Evolutionary conservation across 2,888 invertebrate species (phyloP), one percentile per base, ranked within the genome.

Genomic region (Apamea monoglypha): DNA sequence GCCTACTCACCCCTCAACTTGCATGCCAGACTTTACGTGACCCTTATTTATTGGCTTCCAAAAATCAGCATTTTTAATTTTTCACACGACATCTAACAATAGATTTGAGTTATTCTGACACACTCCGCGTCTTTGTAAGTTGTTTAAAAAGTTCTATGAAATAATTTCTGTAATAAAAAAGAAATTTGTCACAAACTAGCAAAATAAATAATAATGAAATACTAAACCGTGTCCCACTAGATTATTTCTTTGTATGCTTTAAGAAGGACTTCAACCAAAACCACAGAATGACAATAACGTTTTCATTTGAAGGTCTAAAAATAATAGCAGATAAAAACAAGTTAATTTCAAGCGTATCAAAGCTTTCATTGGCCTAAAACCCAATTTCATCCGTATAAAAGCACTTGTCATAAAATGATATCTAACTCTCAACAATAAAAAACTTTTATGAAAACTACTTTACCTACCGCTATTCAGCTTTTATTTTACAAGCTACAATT

Each of bases 31-130:
- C 89, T 89, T 87, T 89, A 86, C 86, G 75, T 90, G 90, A 92
- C 92, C 94, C 93, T 89, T 87, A 90, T 92, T 92, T 92, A 89
- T 93, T 91, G 89, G 80, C 87, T 90, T 91, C 90, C 83, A 83
- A 89, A 90, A 91, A 92, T 91, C 87, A 91, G 90, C 91, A 92
- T 93, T 91, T 92, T 91, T 90, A 91, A 91, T 92, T 92, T 92
- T 91, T 92, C 92, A 91, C 92, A 92, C 92, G 91, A 87, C 84
- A 80, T 83, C 70, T 86, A 16, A 90, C 76, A 86, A 86, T 74
- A 71, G 56, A 29, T 47, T 70, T 84, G 67, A 89, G 61, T 81
- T 87, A 85, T 86, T 87, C 79, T 85, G 92, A 88, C 92, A 91
- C 92, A 90, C 91, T 91, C 88, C 89, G 88, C 68, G 63, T 80